These are phyloP conservation scores for Crematogaster levior DNA, from an alignment of 2,888 invertebrate genomes.

Conservation along the genomic window DNA sequence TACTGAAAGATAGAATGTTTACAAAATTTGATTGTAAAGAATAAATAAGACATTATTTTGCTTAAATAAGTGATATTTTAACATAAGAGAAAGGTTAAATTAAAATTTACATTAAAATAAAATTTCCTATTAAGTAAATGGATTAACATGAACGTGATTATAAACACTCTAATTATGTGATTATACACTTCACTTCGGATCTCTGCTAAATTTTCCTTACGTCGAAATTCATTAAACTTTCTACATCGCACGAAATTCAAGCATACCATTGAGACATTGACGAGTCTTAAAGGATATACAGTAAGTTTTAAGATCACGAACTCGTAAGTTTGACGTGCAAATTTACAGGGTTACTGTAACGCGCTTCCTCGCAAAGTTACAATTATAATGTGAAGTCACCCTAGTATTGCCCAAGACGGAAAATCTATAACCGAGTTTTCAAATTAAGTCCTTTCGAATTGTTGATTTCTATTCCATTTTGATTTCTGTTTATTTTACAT, in stretches of 20 bases:
- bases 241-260: constrained; percentile 9
- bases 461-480: neutral
- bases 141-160: neutral
- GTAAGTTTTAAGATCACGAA: constrained; percentile 38
- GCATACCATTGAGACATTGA: constrained; percentile 38
- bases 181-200: constrained; percentile 2
- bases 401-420: constrained; percentile 17
- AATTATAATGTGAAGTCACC: constrained; percentile 16
- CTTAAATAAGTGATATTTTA: neutral
- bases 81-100: neutral
- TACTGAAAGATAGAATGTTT: neutral
- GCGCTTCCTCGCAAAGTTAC: constrained; percentile 11
- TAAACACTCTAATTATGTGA: neutral
- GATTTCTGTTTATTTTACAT: neutral
- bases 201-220: constrained; percentile 26
- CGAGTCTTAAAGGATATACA: constrained; percentile 38
- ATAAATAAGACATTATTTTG: neutral
- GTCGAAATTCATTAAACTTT: constrained; percentile 47
- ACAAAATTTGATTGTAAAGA: neutral
- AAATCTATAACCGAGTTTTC: constrained; percentile 38
- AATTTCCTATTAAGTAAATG: constrained; percentile 9
- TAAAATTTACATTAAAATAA: neutral
- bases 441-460: neutral
- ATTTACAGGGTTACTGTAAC: constrained; percentile 42
- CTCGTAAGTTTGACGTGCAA: constrained; percentile 44